Base-by-base conservation (phyloP, 2,113 vertebrate genomes). In the Stercorarius parasiticus region DNA sequence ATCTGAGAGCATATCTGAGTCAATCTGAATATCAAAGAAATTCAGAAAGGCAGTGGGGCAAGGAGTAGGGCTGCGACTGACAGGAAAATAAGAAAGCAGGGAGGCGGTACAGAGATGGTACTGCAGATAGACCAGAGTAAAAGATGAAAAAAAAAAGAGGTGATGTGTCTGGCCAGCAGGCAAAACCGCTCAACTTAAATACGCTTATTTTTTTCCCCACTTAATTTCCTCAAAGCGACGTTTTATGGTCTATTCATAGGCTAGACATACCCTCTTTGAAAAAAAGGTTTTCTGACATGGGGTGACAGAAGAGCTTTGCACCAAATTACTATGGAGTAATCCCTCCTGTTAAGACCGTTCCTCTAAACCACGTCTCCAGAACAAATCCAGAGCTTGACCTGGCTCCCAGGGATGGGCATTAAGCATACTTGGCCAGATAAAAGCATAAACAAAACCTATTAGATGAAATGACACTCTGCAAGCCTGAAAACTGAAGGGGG, bases 1-100 rank as follows among this genome's bases (percentile, higher is more conserved):
- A 96, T 96, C 93, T 80, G 50, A 91, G 49, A 90, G 72, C 49
- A 11, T 42, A 85, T 71, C 78, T 67, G 76, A 93, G 43, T 92
- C 16, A 38, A 96, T 96, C 79, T 94, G 83, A 97, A 94, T 94
- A 97, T 93, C 93, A 95, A 96, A 97, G 93, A 67, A 67, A 94
- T 82, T 84, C n/a, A 80, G 47, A 83, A 80, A 87, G 86, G 40
- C 30, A 55, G 59, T 65, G 59, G 91, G 73, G 70, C 74, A 79
- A 88, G 26, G 55, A 76, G 30, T 22, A 85, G 77, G 91, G 59
- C 91, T 95, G 88, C 81, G 79, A 47, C 34, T 67, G 85, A 74
- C 7, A 23, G 52, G 61, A 29, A 86, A 70, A 91, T 10, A 70
- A 65, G 82, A 80, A 64, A 69, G 5, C 53, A 77, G 50, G 43